These are phyloP conservation scores for Labeo catla DNA, from an alignment of 2,113 vertebrate species.

Conservation along the genomic window DNA sequence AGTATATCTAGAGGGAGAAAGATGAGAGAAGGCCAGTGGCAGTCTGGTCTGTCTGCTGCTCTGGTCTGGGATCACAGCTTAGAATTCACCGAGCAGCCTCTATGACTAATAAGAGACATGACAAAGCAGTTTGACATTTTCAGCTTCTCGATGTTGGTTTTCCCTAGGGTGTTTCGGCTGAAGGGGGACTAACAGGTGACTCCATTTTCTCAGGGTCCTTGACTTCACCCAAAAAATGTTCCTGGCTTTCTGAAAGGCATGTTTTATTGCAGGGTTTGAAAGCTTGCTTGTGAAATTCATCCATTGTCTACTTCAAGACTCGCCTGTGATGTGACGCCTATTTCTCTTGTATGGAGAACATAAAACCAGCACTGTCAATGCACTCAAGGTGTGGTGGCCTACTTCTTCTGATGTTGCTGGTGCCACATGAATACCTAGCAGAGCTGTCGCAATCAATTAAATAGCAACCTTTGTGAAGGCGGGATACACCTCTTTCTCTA, in stretches of 20 bases:
- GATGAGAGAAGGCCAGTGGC: not conserved
- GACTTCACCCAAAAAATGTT: slow-evolving; percentile 51
- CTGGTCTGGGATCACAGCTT: slow-evolving; percentile 41
- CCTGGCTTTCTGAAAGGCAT: slow-evolving; percentile 42
- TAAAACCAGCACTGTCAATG: slow-evolving; percentile 46
- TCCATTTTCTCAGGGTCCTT: slow-evolving; percentile 65
- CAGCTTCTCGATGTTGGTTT: slow-evolving; percentile 70
- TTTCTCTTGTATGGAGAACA: slow-evolving; percentile 32
- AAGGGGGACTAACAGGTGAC: slow-evolving; percentile 57
- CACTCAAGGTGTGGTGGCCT: slow-evolving; percentile 49
- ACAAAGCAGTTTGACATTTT: slow-evolving; percentile 82
- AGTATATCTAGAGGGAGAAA: not conserved
- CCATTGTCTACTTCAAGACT: slow-evolving; percentile 51
- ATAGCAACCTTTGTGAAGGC: slow-evolving; percentile 54
- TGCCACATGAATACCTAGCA: slow-evolving; percentile 44
- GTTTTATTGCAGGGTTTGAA: slow-evolving; percentile 60
- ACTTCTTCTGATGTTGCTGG: slow-evolving; percentile 52
- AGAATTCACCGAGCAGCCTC: slow-evolving; percentile 50
- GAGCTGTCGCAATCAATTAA: slow-evolving; percentile 70
- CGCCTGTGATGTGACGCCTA: not conserved
- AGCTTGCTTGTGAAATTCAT: slow-evolving; percentile 38
- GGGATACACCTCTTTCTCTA: slow-evolving; percentile 55
- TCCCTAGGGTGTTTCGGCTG: slow-evolving; percentile 71
- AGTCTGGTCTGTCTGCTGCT: slow-evolving; percentile 11
- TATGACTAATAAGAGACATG: slow-evolving; percentile 72